Evolutionary conservation across 2,797 vertebrate genomes (phyloP).

Genomic region (Lutjanus argentimaculatus): DNA sequence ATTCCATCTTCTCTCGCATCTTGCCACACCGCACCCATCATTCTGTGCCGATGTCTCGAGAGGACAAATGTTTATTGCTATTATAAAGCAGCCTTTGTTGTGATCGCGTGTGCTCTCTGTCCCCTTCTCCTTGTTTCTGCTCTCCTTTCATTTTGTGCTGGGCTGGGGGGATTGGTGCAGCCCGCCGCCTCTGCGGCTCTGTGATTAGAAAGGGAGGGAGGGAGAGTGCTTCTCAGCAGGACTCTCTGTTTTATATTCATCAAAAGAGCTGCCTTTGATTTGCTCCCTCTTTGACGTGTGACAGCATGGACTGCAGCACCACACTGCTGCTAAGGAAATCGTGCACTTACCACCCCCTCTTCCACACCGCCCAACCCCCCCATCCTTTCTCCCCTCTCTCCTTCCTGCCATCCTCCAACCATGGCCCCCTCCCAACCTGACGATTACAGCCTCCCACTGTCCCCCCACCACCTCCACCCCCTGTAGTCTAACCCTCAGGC

Average conservation of each 20-base stretch:
- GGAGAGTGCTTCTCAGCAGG: slow-evolving; percentile 89
- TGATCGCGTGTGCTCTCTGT: slow-evolving; percentile 81
- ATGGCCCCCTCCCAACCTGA: slow-evolving; percentile 11
- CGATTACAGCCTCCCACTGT: slow-evolving; percentile 54
- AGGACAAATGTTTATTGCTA: slow-evolving; percentile 88
- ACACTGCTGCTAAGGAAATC: slow-evolving; percentile 85
- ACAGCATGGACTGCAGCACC: slow-evolving; percentile 85
- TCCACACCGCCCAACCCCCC: slow-evolving; percentile 42
- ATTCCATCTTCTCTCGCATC: slow-evolving; percentile 57
- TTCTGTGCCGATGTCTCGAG: slow-evolving; percentile 80
- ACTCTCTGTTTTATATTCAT: slow-evolving; percentile 92
- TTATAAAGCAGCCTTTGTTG: slow-evolving; percentile 89
- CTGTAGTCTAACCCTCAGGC: slow-evolving; percentile 75
- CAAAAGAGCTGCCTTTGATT: slow-evolving; percentile 92
- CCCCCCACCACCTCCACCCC: slow-evolving; percentile 50
- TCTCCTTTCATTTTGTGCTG: slow-evolving; percentile 85
- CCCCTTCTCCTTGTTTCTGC: slow-evolving; percentile 82
- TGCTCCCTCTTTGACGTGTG: slow-evolving; percentile 89
- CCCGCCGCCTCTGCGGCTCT: slow-evolving; percentile 81
- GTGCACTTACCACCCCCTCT: slow-evolving; percentile 79
- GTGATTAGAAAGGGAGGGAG: slow-evolving; percentile 88
- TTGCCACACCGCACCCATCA: slow-evolving; percentile 63
- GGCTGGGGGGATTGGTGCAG: slow-evolving; percentile 78
- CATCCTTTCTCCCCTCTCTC: slow-evolving; percentile 49
- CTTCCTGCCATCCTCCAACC: slow-evolving; percentile 50